Base-by-base conservation (phyloP, 2,888 invertebrate species). In the Xanthia icteritia region DNA sequence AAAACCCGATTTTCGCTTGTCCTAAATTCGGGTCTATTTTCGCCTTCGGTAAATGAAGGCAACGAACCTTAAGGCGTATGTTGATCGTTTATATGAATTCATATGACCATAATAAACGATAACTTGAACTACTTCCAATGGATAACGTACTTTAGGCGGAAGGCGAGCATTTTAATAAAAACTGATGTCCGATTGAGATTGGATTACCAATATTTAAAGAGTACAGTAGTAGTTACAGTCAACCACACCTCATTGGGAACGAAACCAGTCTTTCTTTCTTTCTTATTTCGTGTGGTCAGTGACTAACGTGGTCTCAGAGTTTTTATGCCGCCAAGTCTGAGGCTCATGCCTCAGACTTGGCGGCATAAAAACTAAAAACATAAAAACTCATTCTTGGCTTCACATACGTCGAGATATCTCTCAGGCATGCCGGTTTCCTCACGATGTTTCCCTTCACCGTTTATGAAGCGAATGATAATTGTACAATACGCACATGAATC, bases 41-140 rank as follows among this genome's bases (percentile, higher is more conserved):
- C 36, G 51, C 63, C 56, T 73, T 56, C 36, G 27, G 31, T 73
- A 72, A 84, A 84, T 79, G 71, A 76, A 76, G 69, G 82, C 61
- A 78, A 79, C 64, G 74, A 64, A 64, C 70, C 76, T 73, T 71
- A 60, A 56, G 80, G 68, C 42, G n/a, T 65, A 75, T 82, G 79
- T n/a, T n/a, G n/a, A n/a, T n/a, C n/a, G n/a, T n/a, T n/a, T n/a
- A 75, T 86, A 87, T 86, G 79, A 88, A 88, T 88, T 84, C 82
- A 80, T 88, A 87, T 80, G 75, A 75, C 63, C 65, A 48, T 73
- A 63, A 61, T 86, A 77, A 84, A 77, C 73, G 74, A 77, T 86
- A 79, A 67, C 54, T 73, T 64, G 48, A 31, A 48, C 58, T 64
- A 23, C 42, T 83, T 80, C 70, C 66, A 45, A 88, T 77, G 66